Evolutionary conservation across 2,888 invertebrate species (phyloP).

Genomic region (Adelognathus sp.): DNA sequence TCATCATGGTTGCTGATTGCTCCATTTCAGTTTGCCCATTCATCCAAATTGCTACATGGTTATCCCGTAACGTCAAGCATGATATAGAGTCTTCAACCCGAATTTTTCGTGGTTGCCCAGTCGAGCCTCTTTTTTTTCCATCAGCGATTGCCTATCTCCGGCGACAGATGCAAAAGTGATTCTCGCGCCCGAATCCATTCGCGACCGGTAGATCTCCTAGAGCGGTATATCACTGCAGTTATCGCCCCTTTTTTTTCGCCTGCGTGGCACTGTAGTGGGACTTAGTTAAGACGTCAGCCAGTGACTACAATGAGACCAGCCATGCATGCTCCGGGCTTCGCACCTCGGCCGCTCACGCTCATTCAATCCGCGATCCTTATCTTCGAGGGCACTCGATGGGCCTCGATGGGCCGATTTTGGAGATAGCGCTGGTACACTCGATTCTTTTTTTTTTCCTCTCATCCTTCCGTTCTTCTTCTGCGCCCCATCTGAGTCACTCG

Average conservation of each 20-base stretch:
- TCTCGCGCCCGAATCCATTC: conserved; percentile 18
- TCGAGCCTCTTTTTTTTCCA: conserved; percentile 31
- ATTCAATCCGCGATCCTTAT: conserved; percentile 77
- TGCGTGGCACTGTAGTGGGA: conserved; percentile 61
- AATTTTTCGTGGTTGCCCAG: conserved; percentile 41
- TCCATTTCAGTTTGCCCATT: conserved; percentile 31
- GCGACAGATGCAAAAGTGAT: conserved; percentile 58
- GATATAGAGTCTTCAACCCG: conserved; percentile 28
- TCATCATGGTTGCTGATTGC: conserved; percentile 6
- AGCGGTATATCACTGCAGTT: conserved; percentile 27
- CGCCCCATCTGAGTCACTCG: conserved; percentile 66
- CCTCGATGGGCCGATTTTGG: conserved; percentile 74
- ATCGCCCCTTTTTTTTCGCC: conserved; percentile 65
- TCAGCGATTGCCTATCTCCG: conserved; percentile 48
- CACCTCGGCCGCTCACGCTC: conserved; percentile 75
- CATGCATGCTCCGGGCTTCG: conserved; percentile 78
- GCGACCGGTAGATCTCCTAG: conserved; percentile 24
- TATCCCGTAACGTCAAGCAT: conserved; percentile 18
- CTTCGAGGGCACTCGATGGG: conserved; percentile 80
- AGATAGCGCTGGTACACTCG: conserved; percentile 72
- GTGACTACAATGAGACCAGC: conserved; percentile 77
- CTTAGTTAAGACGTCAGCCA: conserved; percentile 79
- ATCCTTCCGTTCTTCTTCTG: conserved; percentile 64
- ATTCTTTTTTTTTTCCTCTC: conserved; percentile 24
- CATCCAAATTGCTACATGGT: not conserved